These are phyloP conservation scores for Phyllostomus hastatus DNA, from an alignment of 2,113 vertebrate species.

Conservation along the genomic window DNA sequence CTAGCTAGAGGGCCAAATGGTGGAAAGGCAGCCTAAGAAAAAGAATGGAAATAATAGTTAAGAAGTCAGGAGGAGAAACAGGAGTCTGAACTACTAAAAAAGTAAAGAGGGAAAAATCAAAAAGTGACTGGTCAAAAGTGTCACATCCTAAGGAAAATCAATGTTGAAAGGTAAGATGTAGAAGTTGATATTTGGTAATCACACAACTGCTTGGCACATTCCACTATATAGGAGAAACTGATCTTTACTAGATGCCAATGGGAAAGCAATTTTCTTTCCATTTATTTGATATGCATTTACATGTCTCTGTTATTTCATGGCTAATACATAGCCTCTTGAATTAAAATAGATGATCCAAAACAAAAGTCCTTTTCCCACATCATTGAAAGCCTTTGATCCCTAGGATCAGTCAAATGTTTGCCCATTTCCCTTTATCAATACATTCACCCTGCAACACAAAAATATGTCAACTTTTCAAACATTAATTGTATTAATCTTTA, in stretches of 20 bases:
- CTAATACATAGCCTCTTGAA: not conserved
- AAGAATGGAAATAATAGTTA: not conserved
- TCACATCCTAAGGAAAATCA: not conserved
- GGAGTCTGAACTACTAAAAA: not conserved
- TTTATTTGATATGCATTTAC: not conserved
- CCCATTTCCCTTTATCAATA: not conserved
- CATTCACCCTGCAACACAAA: not conserved
- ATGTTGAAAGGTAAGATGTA: not conserved
- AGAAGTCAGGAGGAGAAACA: not conserved
- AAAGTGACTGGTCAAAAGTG: not conserved
- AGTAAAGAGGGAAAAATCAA: not conserved
- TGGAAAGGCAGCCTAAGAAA: not conserved
- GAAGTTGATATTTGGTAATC: not conserved
- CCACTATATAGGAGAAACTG: not conserved
- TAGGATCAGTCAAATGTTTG: not conserved
- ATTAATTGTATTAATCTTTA: constrained; percentile 30
- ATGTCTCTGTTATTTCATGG: not conserved
- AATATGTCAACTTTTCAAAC: not conserved
- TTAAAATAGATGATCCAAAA: not conserved
- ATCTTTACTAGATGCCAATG: not conserved
- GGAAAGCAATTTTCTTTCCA: not conserved
- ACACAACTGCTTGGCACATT: not conserved
- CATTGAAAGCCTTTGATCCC: not conserved
- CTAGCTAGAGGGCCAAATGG: not conserved
- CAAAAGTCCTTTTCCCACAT: not conserved